These are phyloP conservation scores for Tineola bisselliella DNA, from an alignment of 2,888 invertebrate species.

Conservation along the genomic window DNA sequence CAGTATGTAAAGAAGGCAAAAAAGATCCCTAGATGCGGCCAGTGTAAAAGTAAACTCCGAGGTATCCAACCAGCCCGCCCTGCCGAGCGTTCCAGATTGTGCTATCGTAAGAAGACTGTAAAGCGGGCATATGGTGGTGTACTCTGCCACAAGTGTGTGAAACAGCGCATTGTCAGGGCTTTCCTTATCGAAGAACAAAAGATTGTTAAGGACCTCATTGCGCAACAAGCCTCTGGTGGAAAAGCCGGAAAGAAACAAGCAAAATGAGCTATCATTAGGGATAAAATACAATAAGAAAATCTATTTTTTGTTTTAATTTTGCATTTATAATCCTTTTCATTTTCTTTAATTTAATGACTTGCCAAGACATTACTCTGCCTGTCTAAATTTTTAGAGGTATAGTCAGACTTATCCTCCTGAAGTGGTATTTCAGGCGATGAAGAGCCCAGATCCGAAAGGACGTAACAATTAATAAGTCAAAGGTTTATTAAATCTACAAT, in stretches of 20 bases:
- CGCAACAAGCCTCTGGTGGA: slow-evolving; percentile 74
- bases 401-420: too few relatives aligned
- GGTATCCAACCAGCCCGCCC: slow-evolving; percentile 96
- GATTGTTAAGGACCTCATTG: slow-evolving; percentile 95
- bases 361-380: too few relatives aligned
- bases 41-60: slow-evolving; percentile 95
- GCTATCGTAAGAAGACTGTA: slow-evolving; percentile 96
- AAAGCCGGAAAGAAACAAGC: slow-evolving; percentile 31
- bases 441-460: too few relatives aligned
- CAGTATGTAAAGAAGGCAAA: slow-evolving; percentile 98
- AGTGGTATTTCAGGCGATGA: too few relatives aligned
- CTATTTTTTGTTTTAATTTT: background rate
- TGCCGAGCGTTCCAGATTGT: slow-evolving; percentile 87
- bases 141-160: slow-evolving; percentile 95
- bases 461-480: too few relatives aligned
- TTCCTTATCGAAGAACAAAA: slow-evolving; percentile 99
- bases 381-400: too few relatives aligned
- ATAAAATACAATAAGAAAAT: slow-evolving; percentile 27
- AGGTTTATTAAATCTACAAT: too few relatives aligned
- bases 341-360: too few relatives aligned
- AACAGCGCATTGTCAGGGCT: slow-evolving; percentile 96
- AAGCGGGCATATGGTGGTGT: slow-evolving; percentile 99
- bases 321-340: too few relatives aligned
- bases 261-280: slow-evolving; percentile 41
- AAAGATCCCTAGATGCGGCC: slow-evolving; percentile 97